phyloP scores from a whole-genome alignment of 1,140 invertebrate genomes.

The Cotesia glomerata region DNA sequence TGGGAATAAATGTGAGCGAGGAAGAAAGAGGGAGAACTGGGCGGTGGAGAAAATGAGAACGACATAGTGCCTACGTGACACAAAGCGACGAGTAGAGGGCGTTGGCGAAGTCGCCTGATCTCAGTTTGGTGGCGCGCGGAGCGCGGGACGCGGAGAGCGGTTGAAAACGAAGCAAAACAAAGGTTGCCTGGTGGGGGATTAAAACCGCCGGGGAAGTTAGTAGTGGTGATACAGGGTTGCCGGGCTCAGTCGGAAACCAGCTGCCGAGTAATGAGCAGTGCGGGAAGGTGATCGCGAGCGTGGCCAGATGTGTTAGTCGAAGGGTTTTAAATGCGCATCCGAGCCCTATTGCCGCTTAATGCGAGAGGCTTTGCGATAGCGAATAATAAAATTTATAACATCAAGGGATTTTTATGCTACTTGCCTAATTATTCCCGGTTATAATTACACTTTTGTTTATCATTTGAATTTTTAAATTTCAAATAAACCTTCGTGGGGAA shows the following conservation, averaged over 20 bases:
- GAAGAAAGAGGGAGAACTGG: neutral
- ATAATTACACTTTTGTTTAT: neutral
- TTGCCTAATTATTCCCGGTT: neutral
- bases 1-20: neutral
- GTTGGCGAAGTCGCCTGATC: conserved; percentile 43
- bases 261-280: conserved; percentile 58
- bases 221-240: conserved; percentile 48
- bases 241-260: conserved; percentile 60
- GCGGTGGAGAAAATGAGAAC: conserved; percentile 18
- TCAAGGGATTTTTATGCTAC: neutral
- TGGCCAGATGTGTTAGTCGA: conserved; percentile 59
- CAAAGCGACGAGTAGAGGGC: conserved; percentile 39
- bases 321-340: conserved; percentile 59
- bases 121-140: neutral
- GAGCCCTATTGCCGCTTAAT: conserved; percentile 54
- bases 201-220: conserved; percentile 22
- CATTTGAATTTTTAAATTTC: neutral
- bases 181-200: neutral
- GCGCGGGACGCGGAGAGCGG: neutral
- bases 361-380: conserved; percentile 54
- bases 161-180: neutral
- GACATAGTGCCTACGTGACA: conserved; percentile 44
- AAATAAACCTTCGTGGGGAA: conserved; percentile 4
- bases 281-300: conserved; percentile 57
- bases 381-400: conserved; percentile 37